phyloP scores from a whole-genome alignment of 2,888 invertebrate species.

The Teleiodes luculella region DNA sequence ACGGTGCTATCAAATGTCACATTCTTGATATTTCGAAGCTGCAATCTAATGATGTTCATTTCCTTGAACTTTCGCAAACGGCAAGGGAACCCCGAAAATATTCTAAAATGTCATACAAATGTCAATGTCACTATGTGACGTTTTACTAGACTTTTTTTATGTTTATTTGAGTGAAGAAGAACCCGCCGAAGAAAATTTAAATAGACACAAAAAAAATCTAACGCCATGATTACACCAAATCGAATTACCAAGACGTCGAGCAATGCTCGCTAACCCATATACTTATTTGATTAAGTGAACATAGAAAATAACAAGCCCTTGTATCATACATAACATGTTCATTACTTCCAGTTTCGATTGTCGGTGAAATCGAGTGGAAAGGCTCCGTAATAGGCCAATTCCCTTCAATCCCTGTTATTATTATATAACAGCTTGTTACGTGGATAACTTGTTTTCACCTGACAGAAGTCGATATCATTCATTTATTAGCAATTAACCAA shows the following conservation, averaged over 20 bases:
- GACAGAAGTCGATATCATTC: too few relatives aligned
- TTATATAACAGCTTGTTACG: background rate
- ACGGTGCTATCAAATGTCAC: too few relatives aligned
- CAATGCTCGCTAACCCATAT: too few relatives aligned
- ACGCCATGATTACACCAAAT: too few relatives aligned
- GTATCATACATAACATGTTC: background rate
- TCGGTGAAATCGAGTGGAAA: background rate
- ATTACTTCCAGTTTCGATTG: background rate
- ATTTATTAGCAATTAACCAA: too few relatives aligned
- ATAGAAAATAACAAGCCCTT: background rate
- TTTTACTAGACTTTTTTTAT: too few relatives aligned
- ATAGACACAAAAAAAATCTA: too few relatives aligned
- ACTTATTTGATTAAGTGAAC: too few relatives aligned
- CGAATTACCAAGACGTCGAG: too few relatives aligned
- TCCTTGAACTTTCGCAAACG: background rate
- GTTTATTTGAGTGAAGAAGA: too few relatives aligned
- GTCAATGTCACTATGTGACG: slow-evolving; percentile 3
- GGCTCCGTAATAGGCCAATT: slow-evolving; percentile 1
- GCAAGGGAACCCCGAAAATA: background rate
- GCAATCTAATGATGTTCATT: background rate
- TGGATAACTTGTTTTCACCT: background rate
- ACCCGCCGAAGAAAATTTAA: too few relatives aligned
- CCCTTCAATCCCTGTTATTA: background rate
- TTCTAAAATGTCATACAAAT: slow-evolving; percentile 3
- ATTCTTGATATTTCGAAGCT: background rate